A percentile compares a stretch with the other conserved stretches of the same genome.
Conservation (phyloP, 2,797 vertebrate genomes). For the Characodon lateralis region DNA sequence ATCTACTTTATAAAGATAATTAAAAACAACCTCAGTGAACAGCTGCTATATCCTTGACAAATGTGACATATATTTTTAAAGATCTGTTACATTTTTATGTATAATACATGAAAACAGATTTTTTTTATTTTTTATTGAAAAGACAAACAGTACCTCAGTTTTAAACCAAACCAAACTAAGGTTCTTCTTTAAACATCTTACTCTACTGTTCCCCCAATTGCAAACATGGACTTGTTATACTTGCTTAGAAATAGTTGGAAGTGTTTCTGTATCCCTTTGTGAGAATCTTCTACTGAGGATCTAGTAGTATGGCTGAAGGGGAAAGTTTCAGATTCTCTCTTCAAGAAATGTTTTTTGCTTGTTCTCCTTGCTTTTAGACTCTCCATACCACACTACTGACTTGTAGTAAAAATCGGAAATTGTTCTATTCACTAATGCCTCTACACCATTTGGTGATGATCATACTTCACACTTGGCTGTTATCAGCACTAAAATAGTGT, state of each 20-base stretch:
- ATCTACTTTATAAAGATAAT: not conserved
- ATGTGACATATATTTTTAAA: not conserved
- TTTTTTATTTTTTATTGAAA: not conserved
- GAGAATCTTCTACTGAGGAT: constrained; percentile 2
- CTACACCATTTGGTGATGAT: not conserved
- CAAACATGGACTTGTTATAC: constrained; percentile 10
- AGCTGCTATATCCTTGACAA: not conserved
- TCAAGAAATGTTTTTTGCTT: constrained; percentile 2
- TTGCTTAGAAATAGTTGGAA: constrained; percentile 26
- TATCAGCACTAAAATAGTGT: not conserved
- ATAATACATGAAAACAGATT: not conserved
- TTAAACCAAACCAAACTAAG: not conserved
- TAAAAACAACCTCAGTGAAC: not conserved
- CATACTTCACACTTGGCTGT: not conserved
- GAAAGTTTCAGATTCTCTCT: constrained; percentile 11
- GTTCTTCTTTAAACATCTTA: constrained; percentile 21
- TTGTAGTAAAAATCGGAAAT: not conserved
- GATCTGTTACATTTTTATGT: not conserved
- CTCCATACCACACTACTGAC: not conserved
- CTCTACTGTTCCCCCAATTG: not conserved
- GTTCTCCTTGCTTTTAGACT: not conserved
- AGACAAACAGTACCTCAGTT: not conserved
- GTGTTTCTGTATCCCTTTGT: constrained; percentile 16
- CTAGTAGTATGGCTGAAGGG: not conserved
- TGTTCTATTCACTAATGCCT: not conserved